Evolutionary conservation across 1,140 invertebrate species (phyloP).

Genomic region (Harlomillsia oculata): DNA sequence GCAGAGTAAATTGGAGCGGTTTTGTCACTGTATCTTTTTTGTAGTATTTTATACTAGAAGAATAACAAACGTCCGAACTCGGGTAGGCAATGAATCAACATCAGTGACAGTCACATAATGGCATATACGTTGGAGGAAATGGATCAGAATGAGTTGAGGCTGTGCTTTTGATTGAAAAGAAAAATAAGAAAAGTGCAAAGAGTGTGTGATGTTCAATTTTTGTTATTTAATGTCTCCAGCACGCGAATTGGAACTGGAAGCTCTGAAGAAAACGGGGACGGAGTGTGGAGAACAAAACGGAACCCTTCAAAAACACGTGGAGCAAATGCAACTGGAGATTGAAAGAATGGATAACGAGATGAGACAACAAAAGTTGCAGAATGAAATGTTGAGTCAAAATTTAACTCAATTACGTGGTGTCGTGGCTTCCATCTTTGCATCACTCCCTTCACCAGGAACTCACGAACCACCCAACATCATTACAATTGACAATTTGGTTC

Average conservation of each 20-base stretch:
- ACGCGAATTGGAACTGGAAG: conserved; percentile 48
- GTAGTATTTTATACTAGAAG: too few species aligned
- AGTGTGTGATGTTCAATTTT: conserved; percentile 8
- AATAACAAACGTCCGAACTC: conserved; percentile 1
- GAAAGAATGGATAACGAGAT: conserved; percentile 37
- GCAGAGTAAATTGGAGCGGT: conserved; percentile 4
- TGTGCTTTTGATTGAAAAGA: conserved; percentile 5
- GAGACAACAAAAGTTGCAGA: conserved; percentile 35
- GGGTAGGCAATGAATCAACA: conserved; percentile 16
- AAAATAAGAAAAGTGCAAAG: conserved; percentile 2
- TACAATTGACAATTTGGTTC: conserved; percentile 35
- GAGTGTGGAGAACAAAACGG: conserved; percentile 54
- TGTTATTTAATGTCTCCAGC: conserved; percentile 37
- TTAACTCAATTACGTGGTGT: conserved; percentile 34
- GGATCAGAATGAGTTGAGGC: conserved; percentile 23
- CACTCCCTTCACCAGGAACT: conserved; percentile 33
- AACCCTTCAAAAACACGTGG: conserved; percentile 51
- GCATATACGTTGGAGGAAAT: conserved; percentile 13
- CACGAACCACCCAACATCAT: conserved; percentile 31
- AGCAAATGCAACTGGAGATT: conserved; percentile 43
- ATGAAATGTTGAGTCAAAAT: conserved; percentile 37
- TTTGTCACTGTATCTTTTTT: too few species aligned
- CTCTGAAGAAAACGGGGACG: conserved; percentile 49
- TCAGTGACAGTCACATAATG: conserved; percentile 18
- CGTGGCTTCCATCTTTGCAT: conserved; percentile 33